Conservation (phyloP, 2,113 vertebrate species). For the Galemys pyrenaicus region DNA sequence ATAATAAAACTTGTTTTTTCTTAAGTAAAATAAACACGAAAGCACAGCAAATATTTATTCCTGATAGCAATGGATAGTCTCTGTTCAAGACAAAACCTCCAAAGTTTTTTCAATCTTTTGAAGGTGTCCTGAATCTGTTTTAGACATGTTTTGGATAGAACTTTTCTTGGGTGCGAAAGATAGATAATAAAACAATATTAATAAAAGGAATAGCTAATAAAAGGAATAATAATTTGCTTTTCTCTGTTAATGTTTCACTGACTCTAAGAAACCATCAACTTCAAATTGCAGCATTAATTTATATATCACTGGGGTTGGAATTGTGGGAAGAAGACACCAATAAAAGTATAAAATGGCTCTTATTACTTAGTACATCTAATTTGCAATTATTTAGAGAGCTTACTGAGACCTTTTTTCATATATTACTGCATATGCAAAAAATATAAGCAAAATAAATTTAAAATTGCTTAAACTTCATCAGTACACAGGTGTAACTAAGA, state of each 20-base stretch:
- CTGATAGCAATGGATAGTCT: not conserved
- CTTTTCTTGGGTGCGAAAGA: not conserved
- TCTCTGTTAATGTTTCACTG: not conserved
- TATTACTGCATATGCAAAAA: not conserved
- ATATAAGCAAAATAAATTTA: not conserved
- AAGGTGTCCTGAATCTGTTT: not conserved
- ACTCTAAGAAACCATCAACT: not conserved
- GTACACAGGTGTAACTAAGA: not conserved
- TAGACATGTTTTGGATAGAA: not conserved
- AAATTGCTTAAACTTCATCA: constrained; percentile 7
- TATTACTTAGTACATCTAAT: not conserved
- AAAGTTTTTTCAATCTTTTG: not conserved
- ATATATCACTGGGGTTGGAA: not conserved
- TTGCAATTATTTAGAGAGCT: not conserved
- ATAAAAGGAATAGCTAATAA: too few species aligned
- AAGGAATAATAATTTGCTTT: not conserved
- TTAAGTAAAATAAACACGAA: not conserved
- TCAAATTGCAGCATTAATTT: not conserved
- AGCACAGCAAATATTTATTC: not conserved
- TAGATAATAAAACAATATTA: not conserved
- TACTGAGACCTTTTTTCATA: not conserved
- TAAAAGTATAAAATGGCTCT: not conserved
- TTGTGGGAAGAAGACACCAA: not conserved
- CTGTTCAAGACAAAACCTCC: constrained; percentile 2
- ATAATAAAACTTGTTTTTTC: constrained; percentile 35